A percentile compares a stretch with the other conserved stretches of the same genome.
Evolutionary conservation across 64 coral and sea anemone genomes (phyloP).

Genomic region (Orbicella faveolata): DNA sequence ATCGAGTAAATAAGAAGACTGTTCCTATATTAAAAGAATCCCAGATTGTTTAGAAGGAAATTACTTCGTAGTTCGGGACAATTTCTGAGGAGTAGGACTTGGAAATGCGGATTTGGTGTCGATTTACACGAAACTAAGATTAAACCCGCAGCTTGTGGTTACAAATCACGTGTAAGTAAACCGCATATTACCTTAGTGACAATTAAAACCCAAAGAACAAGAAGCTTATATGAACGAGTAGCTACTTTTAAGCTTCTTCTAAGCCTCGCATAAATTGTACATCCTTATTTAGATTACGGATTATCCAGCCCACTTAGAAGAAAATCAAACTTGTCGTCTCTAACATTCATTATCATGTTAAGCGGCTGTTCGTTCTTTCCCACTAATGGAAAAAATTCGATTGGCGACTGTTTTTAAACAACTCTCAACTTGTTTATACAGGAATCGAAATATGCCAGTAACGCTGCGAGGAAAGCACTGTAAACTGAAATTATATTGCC

Average conservation of each 20-base stretch:
- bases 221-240: background rate
- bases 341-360: background rate
- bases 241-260: background rate
- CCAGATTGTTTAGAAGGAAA: background rate
- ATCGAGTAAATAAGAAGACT: background rate
- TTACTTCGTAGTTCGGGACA: background rate
- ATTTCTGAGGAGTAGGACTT: background rate
- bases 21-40: background rate
- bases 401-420: background rate
- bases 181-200: background rate
- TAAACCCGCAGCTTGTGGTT: background rate
- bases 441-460: background rate
- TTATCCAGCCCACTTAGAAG: background rate
- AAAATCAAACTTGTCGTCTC: background rate
- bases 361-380: background rate
- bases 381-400: background rate
- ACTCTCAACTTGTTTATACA: background rate
- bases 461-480: background rate
- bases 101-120: background rate
- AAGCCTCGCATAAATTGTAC: background rate
- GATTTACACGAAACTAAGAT: background rate
- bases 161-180: background rate
- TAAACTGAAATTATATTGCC: no score
- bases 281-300: background rate
- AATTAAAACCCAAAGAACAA: background rate